Evolutionary conservation across 2,888 invertebrate genomes (phyloP), one percentile per base, ranked within the genome.

Genomic region (Drosophila pegasa): DNA sequence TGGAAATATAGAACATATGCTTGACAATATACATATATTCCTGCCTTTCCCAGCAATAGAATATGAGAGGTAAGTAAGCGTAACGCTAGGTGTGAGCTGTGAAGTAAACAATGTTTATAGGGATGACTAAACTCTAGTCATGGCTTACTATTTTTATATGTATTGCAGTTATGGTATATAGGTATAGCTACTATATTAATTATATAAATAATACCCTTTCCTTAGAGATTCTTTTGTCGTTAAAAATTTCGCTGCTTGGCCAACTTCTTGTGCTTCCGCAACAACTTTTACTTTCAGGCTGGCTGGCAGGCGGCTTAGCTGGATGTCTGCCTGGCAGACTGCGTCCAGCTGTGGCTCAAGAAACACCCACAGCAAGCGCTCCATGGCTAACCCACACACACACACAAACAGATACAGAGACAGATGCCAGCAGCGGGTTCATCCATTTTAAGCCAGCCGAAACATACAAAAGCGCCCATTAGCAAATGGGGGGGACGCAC

Each of bases 381-480:
- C 12, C 35, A 50, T 29, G 35, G 63, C 12, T 45, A 52, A 37
- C 64, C 64, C 64, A 64, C 75, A 78, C 81, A 79, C 78, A 75
- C n/a, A 41, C 52, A 61, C 68, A 78, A 66, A 78, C 68, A 71
- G 45, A 60, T 54, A 58, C 5, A 35, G 31, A 76, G 59, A 68
- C 20, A 40, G 54, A 55, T 35, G 56, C 40, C 52, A 56, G 43
- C 59, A 70, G 81, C 81, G 77, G 84, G 79, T 78, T 84, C 83
- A 84, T 87, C 83, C 83, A 84, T 87, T 84, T 75, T 59, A 76
- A 77, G 81, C 77, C 71, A 66, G 67, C 57, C 68, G 77, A 68
- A 80, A 84, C 74, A 79, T 77, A 84, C 71, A 71, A 83, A 87
- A 87, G 77, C 77, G 68, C 77, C 83, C 83, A 83, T 83, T 83